Percentiles rank a stretch among this genome's conserved stretches.
phyloP scores from a whole-genome alignment of 2,888 invertebrate genomes.

The Diaperis boleti region DNA sequence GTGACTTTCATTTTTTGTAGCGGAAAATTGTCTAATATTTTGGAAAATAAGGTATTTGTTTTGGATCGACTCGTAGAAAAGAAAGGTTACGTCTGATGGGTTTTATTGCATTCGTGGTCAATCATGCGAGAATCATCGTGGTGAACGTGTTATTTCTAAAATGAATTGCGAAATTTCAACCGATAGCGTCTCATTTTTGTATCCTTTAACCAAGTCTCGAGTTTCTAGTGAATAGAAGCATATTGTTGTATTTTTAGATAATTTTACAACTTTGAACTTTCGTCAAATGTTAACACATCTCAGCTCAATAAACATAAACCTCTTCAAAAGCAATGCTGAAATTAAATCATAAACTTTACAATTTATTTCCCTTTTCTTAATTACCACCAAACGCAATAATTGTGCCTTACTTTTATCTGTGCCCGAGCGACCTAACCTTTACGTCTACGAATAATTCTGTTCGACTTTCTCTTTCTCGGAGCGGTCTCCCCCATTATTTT shows the following conservation, averaged over 20 bases:
- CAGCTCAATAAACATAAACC: too few species aligned
- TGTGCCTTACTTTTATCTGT: not conserved
- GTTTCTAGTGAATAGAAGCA: too few species aligned
- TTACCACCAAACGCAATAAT: too few species aligned
- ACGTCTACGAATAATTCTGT: not conserved
- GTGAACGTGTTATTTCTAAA: conserved; percentile 34
- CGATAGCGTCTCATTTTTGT: not conserved
- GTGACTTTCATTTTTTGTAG: conserved; percentile 15
- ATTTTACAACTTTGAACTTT: not conserved
- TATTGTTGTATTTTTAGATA: not conserved
- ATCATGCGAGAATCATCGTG: conserved; percentile 17
- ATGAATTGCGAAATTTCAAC: conserved; percentile 22
- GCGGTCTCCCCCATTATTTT: conserved; percentile 1
- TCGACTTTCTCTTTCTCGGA: conserved; percentile 8
- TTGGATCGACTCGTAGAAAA: too few species aligned
- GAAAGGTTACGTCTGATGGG: not conserved
- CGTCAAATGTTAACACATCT: not conserved
- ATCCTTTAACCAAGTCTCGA: not conserved
- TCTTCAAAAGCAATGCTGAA: too few species aligned
- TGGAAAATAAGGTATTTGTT: too few species aligned
- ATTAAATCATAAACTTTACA: too few species aligned
- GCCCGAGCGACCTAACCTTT: conserved; percentile 5
- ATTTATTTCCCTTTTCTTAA: too few species aligned
- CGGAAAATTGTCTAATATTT: not conserved
- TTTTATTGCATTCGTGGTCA: not conserved